Conservation (phyloP, 1,140 invertebrate species). For the Drosophila subobscura region DNA sequence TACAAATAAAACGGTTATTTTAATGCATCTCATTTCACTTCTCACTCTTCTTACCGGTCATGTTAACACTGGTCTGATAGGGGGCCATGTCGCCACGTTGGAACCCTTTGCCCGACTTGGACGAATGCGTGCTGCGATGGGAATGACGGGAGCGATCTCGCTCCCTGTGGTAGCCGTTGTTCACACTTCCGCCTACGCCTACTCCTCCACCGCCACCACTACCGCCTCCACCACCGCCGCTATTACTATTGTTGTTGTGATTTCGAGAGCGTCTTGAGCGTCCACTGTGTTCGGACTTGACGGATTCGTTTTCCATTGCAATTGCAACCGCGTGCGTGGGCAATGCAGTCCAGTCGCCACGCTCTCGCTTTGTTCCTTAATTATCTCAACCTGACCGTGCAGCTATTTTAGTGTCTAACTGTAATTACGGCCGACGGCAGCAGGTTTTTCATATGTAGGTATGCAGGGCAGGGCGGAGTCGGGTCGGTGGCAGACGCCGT, state of each 20-base stretch:
- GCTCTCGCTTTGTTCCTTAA: slow-evolving; percentile 40
- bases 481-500: slow-evolving; percentile 31
- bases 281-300: slow-evolving; percentile 83
- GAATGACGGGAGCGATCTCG: slow-evolving; percentile 79
- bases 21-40: too few species aligned
- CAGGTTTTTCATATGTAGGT: slow-evolving; percentile 69
- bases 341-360: slow-evolving; percentile 9
- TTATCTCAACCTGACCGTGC: slow-evolving; percentile 56
- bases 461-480: slow-evolving; percentile 59
- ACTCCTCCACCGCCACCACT: slow-evolving; percentile 31
- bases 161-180: slow-evolving; percentile 79
- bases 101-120: slow-evolving; percentile 64
- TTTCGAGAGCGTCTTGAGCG: slow-evolving; percentile 81
- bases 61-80: slow-evolving; percentile 91
- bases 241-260: slow-evolving; percentile 76
- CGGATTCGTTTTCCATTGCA: slow-evolving; percentile 83
- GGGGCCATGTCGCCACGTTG: slow-evolving; percentile 87
- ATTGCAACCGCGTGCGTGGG: slow-evolving; percentile 41
- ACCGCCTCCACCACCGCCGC: slow-evolving; percentile 35
- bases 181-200: slow-evolving; percentile 58
- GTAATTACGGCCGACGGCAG: slow-evolving; percentile 64
- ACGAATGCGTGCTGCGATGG: slow-evolving; percentile 80
- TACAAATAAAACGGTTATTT: background rate
- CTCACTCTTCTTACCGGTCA: slow-evolving; percentile 85
- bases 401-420: slow-evolving; percentile 76